Evolutionary conservation across 2,113 vertebrate species (phyloP), one percentile per base, ranked within the genome.

Genomic region (Odontophorus gujanensis): DNA sequence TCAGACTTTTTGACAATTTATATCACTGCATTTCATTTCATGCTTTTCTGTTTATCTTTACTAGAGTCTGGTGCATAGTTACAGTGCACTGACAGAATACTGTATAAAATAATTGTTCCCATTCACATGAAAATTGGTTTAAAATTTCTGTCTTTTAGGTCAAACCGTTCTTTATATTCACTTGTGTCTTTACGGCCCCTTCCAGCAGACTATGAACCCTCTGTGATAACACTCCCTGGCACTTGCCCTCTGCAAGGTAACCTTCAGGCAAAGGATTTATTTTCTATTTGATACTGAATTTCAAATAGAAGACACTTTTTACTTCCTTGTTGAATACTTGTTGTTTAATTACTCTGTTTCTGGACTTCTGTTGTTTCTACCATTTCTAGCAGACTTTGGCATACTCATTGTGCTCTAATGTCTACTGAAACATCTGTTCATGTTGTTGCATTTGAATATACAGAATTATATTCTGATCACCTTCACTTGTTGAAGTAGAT

Each of bases 131-230:
- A 50, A 50, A 45, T 20, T 40, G 26, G 20, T 86, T 83, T 42
- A 7, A 90, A 81, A 53, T 86, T 84, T 61, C 88, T 94, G 43
- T 75, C 92, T 95, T 82, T 87, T 81, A 98, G 99, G 99, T 99
- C 99, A 92, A 99, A 99, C 92, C 97, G 98, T 92, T 98, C 98
- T 34, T 92, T 99, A 17, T 99, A 98, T 96, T 98, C 98, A 7
- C 97, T 99, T 38, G 98, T 99, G 50, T 99, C 99, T 68, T 97
- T 99, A 91, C 98, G 98, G 59, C 99, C 99, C 45, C 98, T 99
- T 85, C 98, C 99, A 5, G 88, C 97, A 40, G 98, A 99, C 97
- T 99, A 98, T 96, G 98, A 99, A 21, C 99, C 99, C 25, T 92
- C 96, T 11, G 78, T 97, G 68, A 97, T 98, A 92, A 97, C 96